Evolutionary conservation across 2,113 vertebrate genomes (phyloP), one percentile per base, ranked within the genome.

Genomic region (Poicephalus meyeri): DNA sequence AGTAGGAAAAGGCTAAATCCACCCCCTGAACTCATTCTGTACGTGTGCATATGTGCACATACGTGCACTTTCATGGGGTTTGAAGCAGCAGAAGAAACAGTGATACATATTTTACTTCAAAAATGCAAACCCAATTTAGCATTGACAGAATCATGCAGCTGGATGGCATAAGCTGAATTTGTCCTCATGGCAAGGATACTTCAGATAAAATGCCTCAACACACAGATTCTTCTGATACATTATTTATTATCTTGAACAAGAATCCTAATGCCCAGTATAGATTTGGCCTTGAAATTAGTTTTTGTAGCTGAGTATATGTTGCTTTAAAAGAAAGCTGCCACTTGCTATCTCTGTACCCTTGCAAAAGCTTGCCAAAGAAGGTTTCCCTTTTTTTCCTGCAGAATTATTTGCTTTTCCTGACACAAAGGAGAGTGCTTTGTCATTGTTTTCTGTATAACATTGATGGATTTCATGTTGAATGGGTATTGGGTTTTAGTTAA

Each of bases 401-500:
- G 97, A 98, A 98, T 98, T 98, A 98, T 98, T 95, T 86, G 95
- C 96, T 97, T 97, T 97, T 87, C 88, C 86, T 93, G 95, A 98
- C 95, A 98, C 98, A 99, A 98, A 98, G 98, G 98, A 98, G 98
- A 98, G 98, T 98, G 98, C 98, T 98, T 98, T 99, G 98, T 98
- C 98, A 98, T 98, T 98, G 97, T 98, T 98, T 99, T 98, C 98
- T 98, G 98, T 98, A 95, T 98, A 99, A 98, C 98, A 98, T 97
- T 98, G 98, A 99, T 98, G 98, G 98, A 98, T 98, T 98, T 98
- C 98, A 97, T 98, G 97, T 98, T 98, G 98, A 99, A 99, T 98
- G 98, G 98, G 98, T 98, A 98, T 98, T 99, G 98, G 98, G 98
- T 98, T 99, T 99, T 98, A 98, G 98, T 98, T 98, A 98, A 98